Evolutionary conservation across 2,797 vertebrate species (phyloP), one percentile per base, ranked within the genome.

Genomic region (Epinephelus malabaricus): DNA sequence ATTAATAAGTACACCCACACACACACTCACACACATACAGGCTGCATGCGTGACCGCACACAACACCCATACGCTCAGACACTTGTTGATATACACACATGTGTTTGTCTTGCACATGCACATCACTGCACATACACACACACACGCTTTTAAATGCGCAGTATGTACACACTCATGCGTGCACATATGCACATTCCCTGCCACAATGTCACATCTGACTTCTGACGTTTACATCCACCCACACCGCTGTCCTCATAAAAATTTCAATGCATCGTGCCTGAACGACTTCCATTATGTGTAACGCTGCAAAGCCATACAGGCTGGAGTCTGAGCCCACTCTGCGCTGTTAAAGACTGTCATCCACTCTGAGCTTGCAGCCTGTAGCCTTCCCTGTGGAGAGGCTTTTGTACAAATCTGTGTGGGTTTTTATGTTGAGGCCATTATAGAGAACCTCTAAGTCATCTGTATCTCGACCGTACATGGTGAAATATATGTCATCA

Each of bases 201-300:
- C 51, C 21, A 21, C 80, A 79, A 56, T 53, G 75, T 84, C 81
- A 75, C 50, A 56, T 81, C 80, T 84, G 76, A 60, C 65, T 73
- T 67, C 53, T 78, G 82, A 87, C 30, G 73, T 87, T 83, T 76
- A 78, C 65, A 76, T 90, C 75, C 77, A 69, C 89, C 85, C 89
- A 85, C 51, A 15, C 84, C 54, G 76, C 89, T 81, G 51, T 86
- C 79, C 86, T 93, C 92, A 91, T 93, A 85, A 94, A 93, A 88
- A 66, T 88, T 93, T 92, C 71, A 94, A 77, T 66, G 83, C 45
- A 38, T 81, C 76, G 67, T 68, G 85, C 90, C 85, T 40, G 65
- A 85, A 83, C 78, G 62, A 69, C 81, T 88, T 88, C 84, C 79
- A 82, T 92, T 84, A 88, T 63, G 67, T 79, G 67, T 58, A 74